Conservation (phyloP, 2,888 invertebrate species). For the Drosophila acutilabella region DNA sequence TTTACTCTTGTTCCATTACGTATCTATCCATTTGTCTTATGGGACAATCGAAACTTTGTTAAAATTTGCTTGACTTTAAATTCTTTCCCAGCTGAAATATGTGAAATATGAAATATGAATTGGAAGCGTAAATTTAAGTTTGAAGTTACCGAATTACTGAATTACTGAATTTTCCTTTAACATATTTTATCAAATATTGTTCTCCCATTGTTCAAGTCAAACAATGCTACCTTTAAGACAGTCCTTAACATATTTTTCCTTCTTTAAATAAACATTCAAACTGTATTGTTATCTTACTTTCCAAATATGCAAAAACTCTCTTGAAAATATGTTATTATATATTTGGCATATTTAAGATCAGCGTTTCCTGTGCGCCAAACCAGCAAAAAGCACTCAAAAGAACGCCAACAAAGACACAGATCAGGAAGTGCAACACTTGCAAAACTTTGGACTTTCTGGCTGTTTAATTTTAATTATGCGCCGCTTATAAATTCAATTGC, state of each 20-base stretch:
- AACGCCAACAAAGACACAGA: slow-evolving; percentile 30
- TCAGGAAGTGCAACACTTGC: slow-evolving; percentile 69
- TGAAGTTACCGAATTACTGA: too few species aligned
- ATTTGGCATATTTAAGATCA: slow-evolving; percentile 29
- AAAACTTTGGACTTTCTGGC: slow-evolving; percentile 68
- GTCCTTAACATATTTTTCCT: too few species aligned
- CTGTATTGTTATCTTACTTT: background rate
- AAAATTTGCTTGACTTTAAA: too few species aligned
- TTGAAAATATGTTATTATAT: background rate
- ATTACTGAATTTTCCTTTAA: too few species aligned
- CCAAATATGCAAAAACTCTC: background rate
- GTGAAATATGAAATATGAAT: too few species aligned
- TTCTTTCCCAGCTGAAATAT: too few species aligned
- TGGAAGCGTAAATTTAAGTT: too few species aligned
- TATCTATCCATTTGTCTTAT: background rate
- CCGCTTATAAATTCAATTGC: slow-evolving; percentile 79
- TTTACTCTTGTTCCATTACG: background rate
- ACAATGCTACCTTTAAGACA: too few species aligned
- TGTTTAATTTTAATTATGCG: slow-evolving; percentile 79
- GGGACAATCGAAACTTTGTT: background rate
- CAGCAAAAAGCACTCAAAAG: slow-evolving; percentile 35
- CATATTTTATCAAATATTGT: too few species aligned
- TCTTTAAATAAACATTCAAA: too few species aligned
- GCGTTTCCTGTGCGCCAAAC: slow-evolving; percentile 42
- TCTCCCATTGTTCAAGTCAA: too few species aligned